Base-by-base conservation (phyloP, 2,113 vertebrate species). In the Marmota monax region DNA sequence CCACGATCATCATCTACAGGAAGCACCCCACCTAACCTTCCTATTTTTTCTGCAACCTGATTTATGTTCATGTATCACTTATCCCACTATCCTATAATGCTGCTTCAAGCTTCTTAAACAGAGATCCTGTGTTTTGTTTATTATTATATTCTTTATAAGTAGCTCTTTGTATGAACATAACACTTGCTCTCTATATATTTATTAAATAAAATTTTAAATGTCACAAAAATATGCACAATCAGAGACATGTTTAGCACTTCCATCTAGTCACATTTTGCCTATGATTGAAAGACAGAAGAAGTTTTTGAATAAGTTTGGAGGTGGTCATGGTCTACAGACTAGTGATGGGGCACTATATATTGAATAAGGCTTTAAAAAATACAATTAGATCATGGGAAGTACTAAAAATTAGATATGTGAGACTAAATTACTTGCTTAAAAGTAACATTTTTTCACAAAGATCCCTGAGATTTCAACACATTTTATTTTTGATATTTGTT, bases 401-500 rank as follows among this genome's bases (percentile, higher is more conserved):
- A 12, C n/a, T 76, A n/a, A 78, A 63, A 86, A 37, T 32, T 69
- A 23, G n/a, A 93, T 91, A 85, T 3, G 39, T 8, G 34, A 93
- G 18, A 34, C 27, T 72, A 20, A 82, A 6, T 65, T 53, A 61
- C 67, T 85, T 67, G 32, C 9, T 70, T 25, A 73, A 86, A 77
- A 53, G 12, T 25, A 93, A 23, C 29, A 79, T 1, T 80, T 92
- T 79, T 94, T 95, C 67, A 92, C 37, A 76, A 94, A 89, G 29
- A n/a, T 89, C 17, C 22, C 16, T 70, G 42, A 56, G 9, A 63
- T 86, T 70, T 61, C 61, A 29, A 79, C 16, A 74, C n/a, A 76
- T 95, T 95, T 96, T 85, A 48, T 88, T 94, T 84, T 61, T 22
- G 77, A 0, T 93, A 70, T 72, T 42, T 96, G 18, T 84, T 78